phyloP scores from a whole-genome alignment of 2,888 invertebrate genomes.

The Mesopsocus fuscifrons region DNA sequence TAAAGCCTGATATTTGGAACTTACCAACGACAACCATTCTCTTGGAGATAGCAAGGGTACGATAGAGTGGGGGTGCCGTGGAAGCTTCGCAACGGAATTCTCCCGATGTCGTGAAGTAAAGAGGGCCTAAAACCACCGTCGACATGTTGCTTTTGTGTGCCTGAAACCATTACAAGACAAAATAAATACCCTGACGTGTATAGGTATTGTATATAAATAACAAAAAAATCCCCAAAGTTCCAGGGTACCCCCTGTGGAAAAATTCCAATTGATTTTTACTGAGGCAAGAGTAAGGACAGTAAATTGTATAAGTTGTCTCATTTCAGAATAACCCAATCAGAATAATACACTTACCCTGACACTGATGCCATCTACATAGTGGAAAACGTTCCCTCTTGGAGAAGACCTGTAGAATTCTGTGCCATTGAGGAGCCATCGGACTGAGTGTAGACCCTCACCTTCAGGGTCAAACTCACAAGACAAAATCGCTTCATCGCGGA shows the following conservation, averaged over 20 bases:
- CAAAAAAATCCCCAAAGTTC: too few species aligned
- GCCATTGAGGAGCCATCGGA: background rate
- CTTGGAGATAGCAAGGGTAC: background rate
- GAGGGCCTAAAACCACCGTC: background rate
- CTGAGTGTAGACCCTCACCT: background rate
- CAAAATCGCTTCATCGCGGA: background rate
- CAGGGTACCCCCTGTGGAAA: too few species aligned
- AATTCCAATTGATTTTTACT: too few species aligned
- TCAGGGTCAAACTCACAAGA: background rate
- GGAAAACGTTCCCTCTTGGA: background rate
- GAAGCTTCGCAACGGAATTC: background rate
- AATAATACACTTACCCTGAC: background rate
- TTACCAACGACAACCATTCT: background rate
- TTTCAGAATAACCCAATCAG: too few species aligned
- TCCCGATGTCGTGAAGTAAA: background rate
- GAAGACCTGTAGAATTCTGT: background rate
- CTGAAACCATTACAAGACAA: background rate
- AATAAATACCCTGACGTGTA: too few species aligned
- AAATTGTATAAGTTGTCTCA: too few species aligned
- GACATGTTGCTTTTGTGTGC: background rate
- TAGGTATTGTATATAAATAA: too few species aligned
- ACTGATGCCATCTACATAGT: background rate
- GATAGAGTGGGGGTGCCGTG: background rate
- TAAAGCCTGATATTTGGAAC: background rate
- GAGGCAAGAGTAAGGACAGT: too few species aligned